Percentiles rank a stretch among this genome's conserved stretches.
Evolutionary conservation across 2,113 vertebrate genomes (phyloP).

Genomic region (Lepisosteus osseus): DNA sequence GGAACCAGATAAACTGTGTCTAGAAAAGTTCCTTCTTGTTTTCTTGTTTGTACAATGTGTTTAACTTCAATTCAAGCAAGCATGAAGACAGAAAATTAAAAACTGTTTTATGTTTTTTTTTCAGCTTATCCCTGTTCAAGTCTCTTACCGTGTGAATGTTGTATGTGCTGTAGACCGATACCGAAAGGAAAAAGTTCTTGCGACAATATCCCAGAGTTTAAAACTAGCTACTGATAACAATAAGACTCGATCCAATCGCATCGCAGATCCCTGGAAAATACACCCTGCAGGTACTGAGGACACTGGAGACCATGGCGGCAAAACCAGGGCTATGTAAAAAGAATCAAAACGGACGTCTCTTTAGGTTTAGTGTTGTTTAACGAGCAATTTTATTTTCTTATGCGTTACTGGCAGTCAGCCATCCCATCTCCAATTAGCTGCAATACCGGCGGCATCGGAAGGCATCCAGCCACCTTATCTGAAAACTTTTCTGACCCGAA

Average conservation of each 20-base stretch:
- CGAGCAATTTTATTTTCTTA: conserved; percentile 30
- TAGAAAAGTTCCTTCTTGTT: too few species aligned
- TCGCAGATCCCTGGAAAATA: not conserved
- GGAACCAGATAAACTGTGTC: too few species aligned
- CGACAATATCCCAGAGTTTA: too few species aligned
- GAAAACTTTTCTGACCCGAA: too few species aligned
- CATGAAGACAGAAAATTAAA: too few species aligned
- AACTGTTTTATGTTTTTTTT: too few species aligned
- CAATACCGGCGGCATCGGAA: conserved; percentile 44
- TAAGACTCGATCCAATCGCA: conserved; percentile 10
- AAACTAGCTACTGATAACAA: conserved; percentile 4
- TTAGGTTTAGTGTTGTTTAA: conserved; percentile 37
- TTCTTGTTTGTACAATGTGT: too few species aligned
- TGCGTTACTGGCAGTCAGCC: conserved; percentile 55
- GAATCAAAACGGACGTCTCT: conserved; percentile 19
- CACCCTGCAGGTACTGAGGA: conserved; percentile 20
- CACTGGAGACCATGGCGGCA: conserved; percentile 1
- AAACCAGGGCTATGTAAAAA: conserved; percentile 4
- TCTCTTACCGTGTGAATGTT: too few species aligned
- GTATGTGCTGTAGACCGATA: too few species aligned
- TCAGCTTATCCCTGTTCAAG: too few species aligned
- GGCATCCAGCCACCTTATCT: conserved; percentile 8
- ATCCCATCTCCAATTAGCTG: conserved; percentile 62
- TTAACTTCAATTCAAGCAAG: too few species aligned
- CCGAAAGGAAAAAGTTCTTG: too few species aligned